phyloP scores from a whole-genome alignment of 2,113 vertebrate genomes.

The Phaetusa simplex region DNA sequence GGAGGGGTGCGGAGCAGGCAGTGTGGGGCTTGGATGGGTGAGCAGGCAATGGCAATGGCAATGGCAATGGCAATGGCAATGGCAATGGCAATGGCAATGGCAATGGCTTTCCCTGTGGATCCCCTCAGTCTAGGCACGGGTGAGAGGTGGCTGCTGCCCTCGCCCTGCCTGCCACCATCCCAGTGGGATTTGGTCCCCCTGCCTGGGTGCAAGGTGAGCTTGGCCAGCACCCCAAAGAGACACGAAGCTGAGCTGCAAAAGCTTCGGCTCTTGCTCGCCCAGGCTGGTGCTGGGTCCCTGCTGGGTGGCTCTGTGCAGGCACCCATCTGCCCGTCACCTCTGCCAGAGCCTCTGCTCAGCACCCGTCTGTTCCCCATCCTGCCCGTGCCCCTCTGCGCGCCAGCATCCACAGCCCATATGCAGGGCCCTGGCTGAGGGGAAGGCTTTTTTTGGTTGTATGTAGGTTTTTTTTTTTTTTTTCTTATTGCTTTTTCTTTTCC shows the following conservation, averaged over 20 bases:
- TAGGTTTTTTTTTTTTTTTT: not conserved
- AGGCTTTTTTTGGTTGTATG: not conserved
- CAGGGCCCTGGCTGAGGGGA: not conserved
- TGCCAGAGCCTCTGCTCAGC: not conserved
- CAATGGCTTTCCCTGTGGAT: not conserved
- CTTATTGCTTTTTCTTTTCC: not conserved
- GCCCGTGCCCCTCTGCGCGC: accelerated
- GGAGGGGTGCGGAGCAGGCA: not conserved
- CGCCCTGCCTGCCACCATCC: no score
- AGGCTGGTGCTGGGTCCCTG: not conserved
- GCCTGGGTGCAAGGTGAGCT: not conserved
- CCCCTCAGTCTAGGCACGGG: not conserved
- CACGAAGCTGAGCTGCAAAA: accelerated
- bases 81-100: not conserved
- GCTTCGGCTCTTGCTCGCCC: not conserved
- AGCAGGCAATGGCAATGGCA: not conserved
- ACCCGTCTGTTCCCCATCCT: not conserved
- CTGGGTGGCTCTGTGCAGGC: not conserved
- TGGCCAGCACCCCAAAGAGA: not conserved
- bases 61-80: not conserved
- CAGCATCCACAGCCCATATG: not conserved
- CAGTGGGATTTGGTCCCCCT: accelerated
- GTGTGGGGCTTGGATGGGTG: not conserved
- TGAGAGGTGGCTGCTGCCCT: not conserved
- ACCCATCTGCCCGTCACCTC: not conserved